phyloP scores from a whole-genome alignment of 2,113 vertebrate species.

The Cyanoramphus novaezelandiae region DNA sequence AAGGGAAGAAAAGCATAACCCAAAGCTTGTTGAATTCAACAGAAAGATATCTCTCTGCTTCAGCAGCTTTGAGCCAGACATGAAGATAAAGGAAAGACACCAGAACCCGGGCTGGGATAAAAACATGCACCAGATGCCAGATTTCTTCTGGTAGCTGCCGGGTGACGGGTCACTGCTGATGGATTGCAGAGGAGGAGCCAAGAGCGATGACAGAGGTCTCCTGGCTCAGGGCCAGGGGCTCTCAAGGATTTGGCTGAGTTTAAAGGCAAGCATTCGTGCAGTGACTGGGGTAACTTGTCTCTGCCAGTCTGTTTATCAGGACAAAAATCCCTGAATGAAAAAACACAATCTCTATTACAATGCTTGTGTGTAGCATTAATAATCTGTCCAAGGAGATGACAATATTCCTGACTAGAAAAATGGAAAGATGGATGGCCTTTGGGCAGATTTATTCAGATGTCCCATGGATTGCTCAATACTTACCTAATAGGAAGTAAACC shows the following conservation, averaged over 20 bases:
- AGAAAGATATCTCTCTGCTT: not conserved
- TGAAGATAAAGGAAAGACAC: not conserved
- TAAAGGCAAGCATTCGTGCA: not conserved
- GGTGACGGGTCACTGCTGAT: slow-evolving; percentile 27
- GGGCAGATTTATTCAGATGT: not conserved
- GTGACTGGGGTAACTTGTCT: not conserved
- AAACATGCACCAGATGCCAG: slow-evolving; percentile 29
- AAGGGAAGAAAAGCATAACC: not conserved
- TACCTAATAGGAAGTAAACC: not conserved
- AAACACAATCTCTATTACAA: slow-evolving; percentile 7
- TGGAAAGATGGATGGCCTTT: not conserved
- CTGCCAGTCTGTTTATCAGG: slow-evolving; percentile 37
- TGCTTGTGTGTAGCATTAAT: slow-evolving; percentile 15
- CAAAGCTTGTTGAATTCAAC: not conserved
- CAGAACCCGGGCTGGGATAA: slow-evolving; percentile 12
- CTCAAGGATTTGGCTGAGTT: slow-evolving; percentile 29
- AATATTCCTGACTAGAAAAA: slow-evolving; percentile 19
- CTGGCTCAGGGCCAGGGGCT: not conserved
- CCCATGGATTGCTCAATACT: not conserved
- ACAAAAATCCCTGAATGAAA: slow-evolving; percentile 32
- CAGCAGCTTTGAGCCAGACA: not conserved
- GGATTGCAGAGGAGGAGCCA: slow-evolving; percentile 56
- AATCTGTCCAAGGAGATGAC: slow-evolving; percentile 17
- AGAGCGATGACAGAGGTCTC: not conserved
- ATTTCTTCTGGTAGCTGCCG: slow-evolving; percentile 30